A percentile compares a stretch with the other conserved stretches of the same genome.
phyloP scores from a whole-genome alignment of 1,140 invertebrate species.

The Papilio polytes region DNA sequence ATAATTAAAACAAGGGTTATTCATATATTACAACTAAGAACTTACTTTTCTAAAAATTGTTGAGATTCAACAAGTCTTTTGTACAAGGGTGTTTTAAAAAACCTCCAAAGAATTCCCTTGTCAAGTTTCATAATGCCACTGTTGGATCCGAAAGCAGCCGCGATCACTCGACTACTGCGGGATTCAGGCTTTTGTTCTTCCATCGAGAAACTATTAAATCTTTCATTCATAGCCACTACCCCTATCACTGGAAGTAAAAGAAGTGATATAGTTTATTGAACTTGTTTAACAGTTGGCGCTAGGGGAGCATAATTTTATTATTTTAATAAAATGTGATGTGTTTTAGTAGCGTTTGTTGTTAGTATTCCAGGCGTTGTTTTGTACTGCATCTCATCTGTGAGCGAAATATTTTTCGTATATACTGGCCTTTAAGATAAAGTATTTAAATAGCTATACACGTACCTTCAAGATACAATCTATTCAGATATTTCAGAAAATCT shows the following conservation, averaged over 20 bases:
- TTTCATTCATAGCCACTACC: slow-evolving; percentile 87
- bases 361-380: not conserved
- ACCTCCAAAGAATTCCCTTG: slow-evolving; percentile 90
- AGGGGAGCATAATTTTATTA: no score
- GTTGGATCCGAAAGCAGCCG: slow-evolving; percentile 89
- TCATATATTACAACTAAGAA: slow-evolving; percentile 28
- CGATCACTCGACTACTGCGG: slow-evolving; percentile 87
- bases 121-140: slow-evolving; percentile 89
- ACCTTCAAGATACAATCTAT: slow-evolving; percentile 92
- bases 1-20: slow-evolving; percentile 30
- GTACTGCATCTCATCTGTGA: not conserved
- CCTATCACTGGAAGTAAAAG: slow-evolving; percentile 87
- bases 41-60: slow-evolving; percentile 90
- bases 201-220: slow-evolving; percentile 86
- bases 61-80: slow-evolving; percentile 88
- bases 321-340: no score
- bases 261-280: not conserved
- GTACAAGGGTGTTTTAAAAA: slow-evolving; percentile 90
- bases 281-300: not conserved
- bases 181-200: slow-evolving; percentile 85
- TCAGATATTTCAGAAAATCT: slow-evolving; percentile 89
- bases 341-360: not conserved
- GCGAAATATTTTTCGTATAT: not conserved
- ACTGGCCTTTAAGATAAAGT: not conserved
- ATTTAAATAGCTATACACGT: slow-evolving; percentile 60